phyloP scores from a whole-genome alignment of 2,888 invertebrate species.

The Steromphala cineraria region DNA sequence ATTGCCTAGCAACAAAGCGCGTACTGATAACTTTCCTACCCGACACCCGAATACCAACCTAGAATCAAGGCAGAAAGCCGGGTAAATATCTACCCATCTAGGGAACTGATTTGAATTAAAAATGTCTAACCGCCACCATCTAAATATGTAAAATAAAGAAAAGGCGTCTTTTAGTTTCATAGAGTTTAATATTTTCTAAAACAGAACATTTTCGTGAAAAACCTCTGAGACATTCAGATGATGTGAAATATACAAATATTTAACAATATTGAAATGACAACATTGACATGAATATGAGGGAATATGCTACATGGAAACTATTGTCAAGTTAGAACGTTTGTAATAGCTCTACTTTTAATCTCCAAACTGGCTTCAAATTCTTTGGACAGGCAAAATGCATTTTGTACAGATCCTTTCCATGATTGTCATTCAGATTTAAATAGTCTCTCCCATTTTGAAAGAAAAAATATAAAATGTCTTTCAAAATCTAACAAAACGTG shows the following conservation, averaged over 20 bases:
- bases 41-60: too few species aligned
- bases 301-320: constrained; percentile 1
- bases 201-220: constrained; percentile 4
- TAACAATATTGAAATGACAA: constrained; percentile 17
- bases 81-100: too few species aligned
- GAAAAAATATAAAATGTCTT: constrained; percentile 4
- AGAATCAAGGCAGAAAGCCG: too few species aligned
- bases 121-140: neutral
- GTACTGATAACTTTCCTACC: too few species aligned
- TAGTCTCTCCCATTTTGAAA: neutral
- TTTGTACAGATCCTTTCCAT: neutral
- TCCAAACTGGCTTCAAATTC: neutral
- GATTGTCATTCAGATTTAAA: neutral
- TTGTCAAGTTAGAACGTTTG: neutral
- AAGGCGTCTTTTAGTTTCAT: neutral
- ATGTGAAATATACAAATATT: neutral
- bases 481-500: constrained; percentile 9
- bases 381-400: constrained; percentile 1
- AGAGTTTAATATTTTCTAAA: constrained; percentile 12
- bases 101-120: too few species aligned
- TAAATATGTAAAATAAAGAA: neutral
- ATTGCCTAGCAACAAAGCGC: neutral
- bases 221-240: constrained; percentile 16
- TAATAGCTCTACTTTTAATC: neutral
- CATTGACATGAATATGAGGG: constrained; percentile 6